Percentiles rank a stretch among this genome's conserved stretches.
Evolutionary conservation across 2,113 vertebrate species (phyloP).

Genomic region (Nycticorax nycticorax): DNA sequence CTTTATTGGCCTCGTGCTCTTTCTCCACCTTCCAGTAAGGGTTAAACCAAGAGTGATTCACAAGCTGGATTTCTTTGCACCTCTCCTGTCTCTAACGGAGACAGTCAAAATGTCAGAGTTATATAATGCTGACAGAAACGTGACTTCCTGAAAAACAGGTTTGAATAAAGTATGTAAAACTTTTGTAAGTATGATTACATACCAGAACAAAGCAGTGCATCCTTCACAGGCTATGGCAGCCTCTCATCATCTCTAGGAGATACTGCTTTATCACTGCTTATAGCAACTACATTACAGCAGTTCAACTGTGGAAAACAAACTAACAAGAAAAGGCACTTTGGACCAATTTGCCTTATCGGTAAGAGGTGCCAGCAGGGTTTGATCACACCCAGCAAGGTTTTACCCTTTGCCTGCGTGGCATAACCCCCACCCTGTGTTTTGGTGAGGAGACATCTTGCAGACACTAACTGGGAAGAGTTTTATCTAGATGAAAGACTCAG

Average conservation of each 20-base stretch:
- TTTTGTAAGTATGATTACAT: not conserved
- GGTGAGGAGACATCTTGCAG: not conserved
- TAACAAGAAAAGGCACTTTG: not conserved
- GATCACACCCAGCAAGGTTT: not conserved
- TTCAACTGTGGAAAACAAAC: not conserved
- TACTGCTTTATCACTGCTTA: not conserved
- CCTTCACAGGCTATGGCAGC: not conserved
- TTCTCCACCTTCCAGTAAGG: not conserved
- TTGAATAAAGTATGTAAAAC: not conserved
- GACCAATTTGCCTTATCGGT: not conserved
- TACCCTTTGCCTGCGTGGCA: not conserved
- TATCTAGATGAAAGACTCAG: not conserved
- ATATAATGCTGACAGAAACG: not conserved
- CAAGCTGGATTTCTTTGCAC: not conserved
- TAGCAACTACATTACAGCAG: not conserved
- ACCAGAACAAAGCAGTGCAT: not conserved
- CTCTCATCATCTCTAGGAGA: not conserved
- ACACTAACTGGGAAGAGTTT: not conserved
- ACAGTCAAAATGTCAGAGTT: not conserved
- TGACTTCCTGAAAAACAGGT: conserved; percentile 1
- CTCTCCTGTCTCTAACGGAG: not conserved
- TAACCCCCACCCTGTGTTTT: not conserved
- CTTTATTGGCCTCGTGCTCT: not conserved
- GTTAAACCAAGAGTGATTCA: not conserved
- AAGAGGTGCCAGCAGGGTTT: not conserved